Base-by-base conservation (phyloP, 2,113 vertebrate genomes). In the Elephantulus edwardii region DNA sequence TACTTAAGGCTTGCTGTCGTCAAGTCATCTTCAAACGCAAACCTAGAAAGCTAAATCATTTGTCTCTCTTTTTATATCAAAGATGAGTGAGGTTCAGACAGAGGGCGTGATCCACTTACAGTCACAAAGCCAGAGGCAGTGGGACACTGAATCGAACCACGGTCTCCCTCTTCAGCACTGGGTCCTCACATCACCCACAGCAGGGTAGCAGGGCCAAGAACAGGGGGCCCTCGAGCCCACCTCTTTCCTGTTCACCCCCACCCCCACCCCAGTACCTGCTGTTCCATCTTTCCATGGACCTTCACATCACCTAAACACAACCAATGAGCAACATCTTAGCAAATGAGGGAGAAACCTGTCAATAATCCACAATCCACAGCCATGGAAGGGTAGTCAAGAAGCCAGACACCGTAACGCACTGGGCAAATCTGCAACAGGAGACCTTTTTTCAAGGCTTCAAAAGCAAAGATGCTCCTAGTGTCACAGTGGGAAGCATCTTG, bases 111-210 rank as follows among this genome's bases (percentile, higher is more conserved):
- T 2, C 30, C n/a, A 22, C 33, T 24, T 1, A 33, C 46, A n/a
- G 28, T 72, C 46, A 35, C 26, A 71, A 35, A 54, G 86, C 60
- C 12, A 14, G 48, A 50, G 0, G 2, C 2, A 12, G 56, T 1
- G 9, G n/a, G 22, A 26, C 38, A 50, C 38, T 56, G 76, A 64
- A 62, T 4, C 0, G 48, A 74, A 44, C 13, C 35, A 28, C 44
- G 52, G 13, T 8, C 0, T 80, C 26, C 5, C 42, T 30, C 48
- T n/a, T n/a, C 6, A 16, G 40, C 5, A 1, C 26, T 1, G 10
- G 76, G 20, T 19, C 24, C 11, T 58, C n/a, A 10, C 1, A 3
- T 24, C 1, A 1, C 48, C 64, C 7, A 3, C 7, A 24, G 50
- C 3, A 14, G 6, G 42, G 68, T 19, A 68, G 24, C 68, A 75